Base-by-base conservation (phyloP, 2,888 invertebrate genomes). In the Oligia fasciuncula region DNA sequence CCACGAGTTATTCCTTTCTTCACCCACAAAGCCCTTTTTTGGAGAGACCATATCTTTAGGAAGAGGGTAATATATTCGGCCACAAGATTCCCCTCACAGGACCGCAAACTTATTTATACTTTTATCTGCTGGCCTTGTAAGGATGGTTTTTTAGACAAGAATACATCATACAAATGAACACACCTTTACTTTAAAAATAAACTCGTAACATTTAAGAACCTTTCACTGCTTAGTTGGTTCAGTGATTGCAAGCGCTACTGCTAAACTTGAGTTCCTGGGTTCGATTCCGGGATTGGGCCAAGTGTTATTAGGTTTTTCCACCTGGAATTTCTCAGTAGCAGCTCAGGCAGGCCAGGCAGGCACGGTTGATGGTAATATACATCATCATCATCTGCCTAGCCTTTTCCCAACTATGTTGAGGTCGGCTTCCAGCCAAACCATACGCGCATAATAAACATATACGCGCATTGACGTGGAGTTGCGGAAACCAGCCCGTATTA, bases 11-110 rank as follows among this genome's bases (percentile, higher is more conserved):
- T 8, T 60, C 2, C 23, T 71, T 23, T 40, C n/a, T 49, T 46
- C 17, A 35, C 2, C 6, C 43, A 49, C n/a, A 49, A 72, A 57
- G 2, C 49, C 13, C 73, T 49, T 73, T 75, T 54, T 60, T 17
- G 8, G 17, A 17, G 35, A 9, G 11, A 46, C 11, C 17, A 29
- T 72, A n/a, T n/a, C 23, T 35, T 75, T 49, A 49, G 35, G 17
- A 73, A n/a, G 11, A 40, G 40, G n/a, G 13, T 19, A 51, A 75
- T 72, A 72, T 60, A 49, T 60, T 73, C 46, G 11, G 73, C n/a
- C 60, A 29, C 54, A 54, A n/a, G 13, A 43, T 29, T 11, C 29
- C 54, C 29, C 43, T 29, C 5, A 43, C 14, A 29, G 19, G 11
- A 19, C 46, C 60, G 35, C 35, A 73, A 60, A 35, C 35, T 17